Evolutionary conservation across 2,113 vertebrate genomes (phyloP).

Genomic region (Pelmatolapia mariae): DNA sequence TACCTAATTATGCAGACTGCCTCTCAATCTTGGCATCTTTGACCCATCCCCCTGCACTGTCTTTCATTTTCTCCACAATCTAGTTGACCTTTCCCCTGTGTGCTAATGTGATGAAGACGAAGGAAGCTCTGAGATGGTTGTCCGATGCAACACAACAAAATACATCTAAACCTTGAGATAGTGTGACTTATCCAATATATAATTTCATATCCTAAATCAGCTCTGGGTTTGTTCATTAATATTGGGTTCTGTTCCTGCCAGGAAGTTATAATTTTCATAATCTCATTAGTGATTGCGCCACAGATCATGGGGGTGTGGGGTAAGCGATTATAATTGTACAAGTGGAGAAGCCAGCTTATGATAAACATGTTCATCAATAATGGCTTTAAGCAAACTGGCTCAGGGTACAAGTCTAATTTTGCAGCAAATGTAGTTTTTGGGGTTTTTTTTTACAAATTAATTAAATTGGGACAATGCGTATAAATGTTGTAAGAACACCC

Average conservation of each 20-base stretch:
- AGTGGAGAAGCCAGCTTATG: slow-evolving; percentile 48
- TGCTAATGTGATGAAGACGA: not conserved
- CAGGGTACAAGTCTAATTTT: slow-evolving; percentile 29
- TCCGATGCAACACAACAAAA: not conserved
- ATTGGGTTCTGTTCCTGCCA: slow-evolving; percentile 33
- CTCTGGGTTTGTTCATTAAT: slow-evolving; percentile 40
- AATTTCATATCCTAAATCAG: slow-evolving; percentile 36
- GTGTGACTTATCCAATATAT: not conserved
- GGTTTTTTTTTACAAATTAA: not conserved
- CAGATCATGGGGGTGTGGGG: slow-evolving; percentile 41
- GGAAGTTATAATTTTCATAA: slow-evolving; percentile 56
- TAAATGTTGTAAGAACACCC: not conserved
- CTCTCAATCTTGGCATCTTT: slow-evolving; percentile 4
- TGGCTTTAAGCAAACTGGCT: slow-evolving; percentile 40
- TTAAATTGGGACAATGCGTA: not conserved
- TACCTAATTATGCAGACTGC: slow-evolving; percentile 18
- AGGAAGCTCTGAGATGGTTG: not conserved
- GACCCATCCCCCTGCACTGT: not conserved
- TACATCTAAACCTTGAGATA: not conserved
- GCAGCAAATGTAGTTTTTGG: not conserved
- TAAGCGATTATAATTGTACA: slow-evolving; percentile 50
- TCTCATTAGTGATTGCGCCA: slow-evolving; percentile 59
- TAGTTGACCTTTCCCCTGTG: not conserved
- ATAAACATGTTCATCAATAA: slow-evolving; percentile 57
- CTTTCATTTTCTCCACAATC: not conserved